phyloP scores from a whole-genome alignment of 1,140 invertebrate genomes.

The Doryteuthis pealeii region DNA sequence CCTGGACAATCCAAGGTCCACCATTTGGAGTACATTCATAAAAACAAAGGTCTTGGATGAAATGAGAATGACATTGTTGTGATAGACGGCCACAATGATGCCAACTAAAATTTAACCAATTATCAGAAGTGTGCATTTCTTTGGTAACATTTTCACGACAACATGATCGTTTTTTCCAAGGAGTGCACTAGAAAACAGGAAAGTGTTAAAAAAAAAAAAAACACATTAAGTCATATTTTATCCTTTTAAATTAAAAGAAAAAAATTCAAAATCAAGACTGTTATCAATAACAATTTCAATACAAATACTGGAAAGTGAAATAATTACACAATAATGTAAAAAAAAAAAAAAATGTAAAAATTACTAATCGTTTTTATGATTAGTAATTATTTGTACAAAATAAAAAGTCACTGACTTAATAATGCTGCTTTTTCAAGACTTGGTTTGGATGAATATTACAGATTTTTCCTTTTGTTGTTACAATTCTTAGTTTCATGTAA shows the following conservation, averaged over 20 bases:
- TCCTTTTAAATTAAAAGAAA: conserved; percentile 28
- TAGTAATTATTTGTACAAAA: too few relatives aligned
- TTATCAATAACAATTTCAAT: background rate
- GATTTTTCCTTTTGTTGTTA: too few relatives aligned
- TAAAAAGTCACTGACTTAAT: too few relatives aligned
- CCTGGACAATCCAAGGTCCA: conserved; percentile 63
- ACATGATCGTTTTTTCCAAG: conserved; percentile 62
- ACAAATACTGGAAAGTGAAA: background rate
- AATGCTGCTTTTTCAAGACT: too few relatives aligned
- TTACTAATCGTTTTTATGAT: too few relatives aligned
- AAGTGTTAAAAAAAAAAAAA: too few relatives aligned
- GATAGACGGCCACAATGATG: conserved; percentile 62
- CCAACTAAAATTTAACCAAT: conserved; percentile 62
- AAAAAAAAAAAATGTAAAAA: background rate
- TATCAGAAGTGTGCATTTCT: conserved; percentile 45
- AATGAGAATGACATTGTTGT: conserved; percentile 58
- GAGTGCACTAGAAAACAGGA: too few relatives aligned
- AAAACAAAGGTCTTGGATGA: conserved; percentile 64
- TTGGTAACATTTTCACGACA: conserved; percentile 57
- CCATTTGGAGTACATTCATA: conserved; percentile 66
- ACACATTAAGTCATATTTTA: too few relatives aligned
- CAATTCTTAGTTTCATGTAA: too few relatives aligned
- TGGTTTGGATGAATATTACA: too few relatives aligned
- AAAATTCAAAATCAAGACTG: background rate
- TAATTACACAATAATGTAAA: background rate